Percentiles rank a stretch among this genome's conserved stretches.
Evolutionary conservation across 2,888 invertebrate species (phyloP).

Genomic region (Ceramica pisi): DNA sequence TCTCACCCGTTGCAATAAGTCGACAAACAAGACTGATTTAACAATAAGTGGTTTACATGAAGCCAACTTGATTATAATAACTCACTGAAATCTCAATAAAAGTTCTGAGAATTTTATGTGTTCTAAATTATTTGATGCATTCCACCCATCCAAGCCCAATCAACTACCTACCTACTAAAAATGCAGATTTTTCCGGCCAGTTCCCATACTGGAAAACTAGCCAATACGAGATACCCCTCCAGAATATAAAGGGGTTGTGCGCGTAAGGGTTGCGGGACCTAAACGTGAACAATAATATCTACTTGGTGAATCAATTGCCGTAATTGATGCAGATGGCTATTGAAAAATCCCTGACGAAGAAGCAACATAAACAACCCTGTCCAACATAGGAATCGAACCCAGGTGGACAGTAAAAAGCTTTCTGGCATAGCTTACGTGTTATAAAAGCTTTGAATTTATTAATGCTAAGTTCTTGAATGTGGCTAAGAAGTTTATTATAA

Average conservation of each 20-base stretch:
- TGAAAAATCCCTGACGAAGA: not conserved
- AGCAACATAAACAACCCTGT: not conserved
- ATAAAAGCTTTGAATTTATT: too few species aligned
- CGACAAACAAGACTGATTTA: constrained; percentile 58
- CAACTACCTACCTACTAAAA: too few species aligned
- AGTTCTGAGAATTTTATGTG: constrained; percentile 28
- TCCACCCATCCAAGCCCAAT: too few species aligned
- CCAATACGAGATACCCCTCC: not conserved
- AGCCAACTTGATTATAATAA: constrained; percentile 7
- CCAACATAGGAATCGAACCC: not conserved
- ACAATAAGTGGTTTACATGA: constrained; percentile 41
- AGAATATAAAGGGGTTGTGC: not conserved
- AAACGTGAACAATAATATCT: not conserved
- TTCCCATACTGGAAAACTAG: too few species aligned
- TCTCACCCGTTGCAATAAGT: constrained; percentile 2
- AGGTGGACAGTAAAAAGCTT: too few species aligned
- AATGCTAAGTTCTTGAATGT: too few species aligned
- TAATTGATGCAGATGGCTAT: not conserved
- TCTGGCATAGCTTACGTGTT: too few species aligned
- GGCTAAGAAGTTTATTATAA: too few species aligned
- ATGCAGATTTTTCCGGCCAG: too few species aligned
- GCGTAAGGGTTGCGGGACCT: too few species aligned
- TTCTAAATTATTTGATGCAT: constrained; percentile 24
- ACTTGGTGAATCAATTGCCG: not conserved
- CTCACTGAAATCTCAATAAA: constrained; percentile 53